Evolutionary conservation across 2,113 vertebrate species (phyloP).

Genomic region (Apteryx owenii): DNA sequence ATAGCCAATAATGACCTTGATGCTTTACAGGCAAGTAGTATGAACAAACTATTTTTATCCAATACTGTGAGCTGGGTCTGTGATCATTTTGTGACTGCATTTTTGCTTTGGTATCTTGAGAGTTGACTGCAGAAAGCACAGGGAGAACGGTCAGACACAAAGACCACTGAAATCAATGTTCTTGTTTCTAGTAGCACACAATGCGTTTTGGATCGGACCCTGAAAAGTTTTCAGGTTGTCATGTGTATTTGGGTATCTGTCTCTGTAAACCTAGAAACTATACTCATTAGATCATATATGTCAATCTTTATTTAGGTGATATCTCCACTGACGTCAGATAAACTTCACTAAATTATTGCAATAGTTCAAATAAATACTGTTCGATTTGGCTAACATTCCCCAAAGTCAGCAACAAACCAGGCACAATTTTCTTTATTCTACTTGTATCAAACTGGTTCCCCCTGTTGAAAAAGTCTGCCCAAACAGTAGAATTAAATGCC

Average conservation of each 20-base stretch:
- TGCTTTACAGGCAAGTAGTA: neutral
- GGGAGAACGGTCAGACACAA: neutral
- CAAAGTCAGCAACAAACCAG: neutral
- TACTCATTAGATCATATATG: neutral
- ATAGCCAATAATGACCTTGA: neutral
- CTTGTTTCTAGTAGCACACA: neutral
- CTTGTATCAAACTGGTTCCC: neutral
- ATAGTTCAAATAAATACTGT: neutral
- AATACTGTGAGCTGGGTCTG: neutral
- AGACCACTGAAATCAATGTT: neutral
- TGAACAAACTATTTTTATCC: neutral
- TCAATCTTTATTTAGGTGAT: neutral
- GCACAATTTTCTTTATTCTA: neutral
- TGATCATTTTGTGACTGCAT: neutral
- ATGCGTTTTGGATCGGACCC: neutral
- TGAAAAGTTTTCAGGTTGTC: neutral
- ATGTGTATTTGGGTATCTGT: neutral
- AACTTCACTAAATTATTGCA: neutral
- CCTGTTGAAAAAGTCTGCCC: neutral
- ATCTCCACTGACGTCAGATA: neutral
- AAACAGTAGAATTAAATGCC: neutral
- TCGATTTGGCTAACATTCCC: neutral
- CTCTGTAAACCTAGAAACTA: neutral
- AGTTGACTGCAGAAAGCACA: neutral
- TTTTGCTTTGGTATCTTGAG: neutral